Evolutionary conservation across 2,113 vertebrate species (phyloP).

Genomic region (Scolopax mira): DNA sequence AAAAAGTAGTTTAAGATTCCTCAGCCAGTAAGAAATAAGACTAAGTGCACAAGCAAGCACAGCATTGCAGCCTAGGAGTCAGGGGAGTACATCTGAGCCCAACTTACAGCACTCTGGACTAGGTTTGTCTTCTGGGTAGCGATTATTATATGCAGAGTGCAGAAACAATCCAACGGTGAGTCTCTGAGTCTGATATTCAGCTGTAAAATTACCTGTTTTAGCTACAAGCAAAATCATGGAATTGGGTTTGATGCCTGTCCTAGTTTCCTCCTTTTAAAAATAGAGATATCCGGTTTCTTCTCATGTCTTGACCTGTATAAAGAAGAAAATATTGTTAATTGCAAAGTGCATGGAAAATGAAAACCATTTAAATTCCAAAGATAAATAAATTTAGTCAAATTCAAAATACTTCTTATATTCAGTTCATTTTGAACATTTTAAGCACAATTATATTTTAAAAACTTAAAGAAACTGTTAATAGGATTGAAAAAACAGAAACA

Average conservation of each 20-base stretch:
- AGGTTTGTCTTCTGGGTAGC: neutral
- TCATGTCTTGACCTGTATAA: neutral
- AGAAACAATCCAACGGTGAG: neutral
- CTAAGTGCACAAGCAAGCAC: neutral
- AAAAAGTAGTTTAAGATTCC: neutral
- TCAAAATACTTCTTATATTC: neutral
- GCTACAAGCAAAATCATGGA: neutral
- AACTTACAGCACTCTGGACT: neutral
- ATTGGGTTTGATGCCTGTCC: accelerated
- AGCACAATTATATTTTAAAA: neutral
- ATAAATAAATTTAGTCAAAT: neutral
- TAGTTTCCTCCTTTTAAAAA: neutral
- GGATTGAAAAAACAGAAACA: neutral
- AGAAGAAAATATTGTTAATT: neutral
- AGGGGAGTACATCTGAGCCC: neutral
- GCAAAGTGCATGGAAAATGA: neutral
- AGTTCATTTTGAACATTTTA: neutral
- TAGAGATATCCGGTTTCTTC: neutral
- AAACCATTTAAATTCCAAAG: neutral
- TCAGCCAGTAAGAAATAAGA: neutral
- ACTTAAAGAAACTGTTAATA: neutral
- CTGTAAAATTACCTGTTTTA: neutral
- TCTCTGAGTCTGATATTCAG: neutral
- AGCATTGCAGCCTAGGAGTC: neutral
- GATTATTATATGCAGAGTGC: neutral